Percentiles rank a stretch among this genome's conserved stretches.
These are phyloP conservation scores for Nothocercus julius DNA, from an alignment of 2,113 vertebrate species.

Conservation along the genomic window DNA sequence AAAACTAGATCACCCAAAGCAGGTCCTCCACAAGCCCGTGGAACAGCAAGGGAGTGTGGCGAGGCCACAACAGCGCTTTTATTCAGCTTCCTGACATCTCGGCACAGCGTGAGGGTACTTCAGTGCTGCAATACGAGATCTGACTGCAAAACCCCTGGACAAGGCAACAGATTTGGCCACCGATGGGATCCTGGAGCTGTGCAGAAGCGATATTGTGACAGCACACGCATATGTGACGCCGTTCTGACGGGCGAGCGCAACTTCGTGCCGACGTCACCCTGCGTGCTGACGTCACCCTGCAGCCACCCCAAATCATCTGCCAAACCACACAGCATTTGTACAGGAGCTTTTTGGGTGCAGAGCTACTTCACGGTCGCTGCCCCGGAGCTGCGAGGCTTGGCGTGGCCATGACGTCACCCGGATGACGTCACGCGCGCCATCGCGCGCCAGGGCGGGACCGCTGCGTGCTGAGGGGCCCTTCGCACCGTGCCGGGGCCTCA, in stretches of 20 bases:
- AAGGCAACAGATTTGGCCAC: background rate
- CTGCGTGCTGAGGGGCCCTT: no score
- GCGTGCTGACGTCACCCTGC: fast-evolving
- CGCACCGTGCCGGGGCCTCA: no score
- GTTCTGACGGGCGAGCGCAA: fast-evolving
- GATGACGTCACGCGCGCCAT: background rate
- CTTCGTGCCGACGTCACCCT: fast-evolving
- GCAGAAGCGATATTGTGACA: background rate
- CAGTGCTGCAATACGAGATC: fast-evolving
- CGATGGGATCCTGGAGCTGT: background rate
- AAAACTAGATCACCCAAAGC: background rate
- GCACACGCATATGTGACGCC: fast-evolving
- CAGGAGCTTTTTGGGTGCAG: fast-evolving
- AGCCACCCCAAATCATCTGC: fast-evolving
- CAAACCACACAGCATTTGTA: fast-evolving
- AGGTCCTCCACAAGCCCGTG: background rate
- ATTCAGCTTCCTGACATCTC: no score
- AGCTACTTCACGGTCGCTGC: fast-evolving
- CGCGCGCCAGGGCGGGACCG: fast-evolving
- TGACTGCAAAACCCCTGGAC: fast-evolving
- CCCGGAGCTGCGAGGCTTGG: background rate
- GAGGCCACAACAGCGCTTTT: background rate
- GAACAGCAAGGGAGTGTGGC: background rate
- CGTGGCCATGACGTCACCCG: background rate
- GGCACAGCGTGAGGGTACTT: fast-evolving